A percentile compares a stretch with the other conserved stretches of the same genome.
Evolutionary conservation across 2,888 invertebrate species (phyloP).

Genomic region (Erebia palarica): DNA sequence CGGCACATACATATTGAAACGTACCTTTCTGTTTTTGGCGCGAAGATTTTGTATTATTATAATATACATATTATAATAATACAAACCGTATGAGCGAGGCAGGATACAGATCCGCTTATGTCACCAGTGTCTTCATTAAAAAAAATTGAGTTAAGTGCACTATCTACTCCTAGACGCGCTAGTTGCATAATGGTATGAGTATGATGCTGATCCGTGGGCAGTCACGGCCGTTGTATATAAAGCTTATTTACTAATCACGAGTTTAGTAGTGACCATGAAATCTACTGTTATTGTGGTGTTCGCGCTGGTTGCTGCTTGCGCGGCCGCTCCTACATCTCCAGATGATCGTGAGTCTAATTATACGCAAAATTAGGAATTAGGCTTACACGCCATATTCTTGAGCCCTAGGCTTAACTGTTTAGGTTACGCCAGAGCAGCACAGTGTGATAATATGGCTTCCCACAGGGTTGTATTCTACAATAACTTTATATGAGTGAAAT

Average conservation of each 20-base stretch:
- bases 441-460: too few species aligned
- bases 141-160: neutral
- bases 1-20: too few species aligned
- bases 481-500: too few species aligned
- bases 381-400: too few species aligned
- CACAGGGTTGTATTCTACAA: too few species aligned
- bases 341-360: slow-evolving; percentile 64
- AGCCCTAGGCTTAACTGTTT: too few species aligned
- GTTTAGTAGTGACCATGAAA: slow-evolving; percentile 54
- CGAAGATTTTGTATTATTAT: too few species aligned
- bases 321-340: slow-evolving; percentile 62
- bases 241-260: slow-evolving; percentile 57
- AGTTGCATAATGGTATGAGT: neutral
- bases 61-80: too few species aligned
- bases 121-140: neutral
- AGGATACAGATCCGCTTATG: too few species aligned
- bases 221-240: slow-evolving; percentile 71
- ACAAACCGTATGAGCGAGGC: too few species aligned
- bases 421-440: too few species aligned
- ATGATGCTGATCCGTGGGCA: slow-evolving; percentile 70
- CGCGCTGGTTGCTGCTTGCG: slow-evolving; percentile 47
- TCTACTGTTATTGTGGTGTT: slow-evolving; percentile 57
- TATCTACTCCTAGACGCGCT: neutral
- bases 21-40: too few species aligned
- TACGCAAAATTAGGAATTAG: neutral